phyloP scores from a whole-genome alignment of 2,797 vertebrate genomes.

The Argyrosomus regius region DNA sequence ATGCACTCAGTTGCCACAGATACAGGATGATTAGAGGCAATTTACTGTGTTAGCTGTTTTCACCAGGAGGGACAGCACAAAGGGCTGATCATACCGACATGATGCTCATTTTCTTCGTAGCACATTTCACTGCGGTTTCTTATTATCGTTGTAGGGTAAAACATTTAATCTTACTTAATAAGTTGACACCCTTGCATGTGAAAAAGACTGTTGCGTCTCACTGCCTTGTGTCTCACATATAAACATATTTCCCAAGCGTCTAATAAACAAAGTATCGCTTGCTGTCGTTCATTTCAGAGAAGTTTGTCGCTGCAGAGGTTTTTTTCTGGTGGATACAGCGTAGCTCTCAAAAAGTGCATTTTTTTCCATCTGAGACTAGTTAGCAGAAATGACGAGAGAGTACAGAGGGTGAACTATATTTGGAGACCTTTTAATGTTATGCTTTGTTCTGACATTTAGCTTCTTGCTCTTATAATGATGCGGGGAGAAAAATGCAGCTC shows the following conservation, averaged over 20 bases:
- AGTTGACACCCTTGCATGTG: neutral
- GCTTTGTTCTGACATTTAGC: constrained; percentile 69
- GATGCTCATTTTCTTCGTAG: constrained; percentile 46
- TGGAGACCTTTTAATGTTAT: constrained; percentile 55
- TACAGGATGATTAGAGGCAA: constrained; percentile 70
- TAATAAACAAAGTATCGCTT: neutral
- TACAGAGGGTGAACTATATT: constrained; percentile 39
- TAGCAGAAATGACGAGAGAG: constrained; percentile 23
- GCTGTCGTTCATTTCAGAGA: neutral
- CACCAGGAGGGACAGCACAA: constrained; percentile 44
- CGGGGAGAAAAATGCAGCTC: neutral
- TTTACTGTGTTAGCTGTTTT: constrained; percentile 65
- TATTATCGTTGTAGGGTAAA: constrained; percentile 2
- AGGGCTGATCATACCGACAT: constrained; percentile 12
- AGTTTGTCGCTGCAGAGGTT: neutral
- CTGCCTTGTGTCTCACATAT: neutral
- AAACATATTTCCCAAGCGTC: neutral
- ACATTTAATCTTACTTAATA: neutral
- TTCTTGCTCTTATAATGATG: constrained; percentile 50
- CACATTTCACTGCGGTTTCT: constrained; percentile 32
- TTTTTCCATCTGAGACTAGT: constrained; percentile 30
- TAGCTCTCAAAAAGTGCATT: constrained; percentile 9
- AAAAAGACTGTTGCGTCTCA: neutral
- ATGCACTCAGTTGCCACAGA: constrained; percentile 71
- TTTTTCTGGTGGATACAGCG: neutral